Conservation (phyloP, 2,888 invertebrate genomes). For the Augiades crinisus region DNA sequence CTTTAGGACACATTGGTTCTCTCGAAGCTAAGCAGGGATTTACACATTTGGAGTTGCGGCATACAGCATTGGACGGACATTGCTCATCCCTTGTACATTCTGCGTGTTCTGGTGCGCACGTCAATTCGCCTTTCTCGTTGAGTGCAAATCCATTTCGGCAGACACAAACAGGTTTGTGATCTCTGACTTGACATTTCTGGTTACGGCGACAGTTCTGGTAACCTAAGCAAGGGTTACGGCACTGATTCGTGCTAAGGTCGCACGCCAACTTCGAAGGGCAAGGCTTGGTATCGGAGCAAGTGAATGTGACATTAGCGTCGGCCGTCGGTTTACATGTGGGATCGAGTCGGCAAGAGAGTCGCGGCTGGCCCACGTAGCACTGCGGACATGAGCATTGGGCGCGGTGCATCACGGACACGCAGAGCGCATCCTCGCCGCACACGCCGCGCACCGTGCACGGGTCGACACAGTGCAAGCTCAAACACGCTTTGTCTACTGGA, state of each 20-base stretch:
- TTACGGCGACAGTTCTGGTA: constrained; percentile 88
- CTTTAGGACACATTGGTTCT: constrained; percentile 86
- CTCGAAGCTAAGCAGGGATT: constrained; percentile 90
- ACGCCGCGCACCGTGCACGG: constrained; percentile 94
- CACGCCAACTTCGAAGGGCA: constrained; percentile 90
- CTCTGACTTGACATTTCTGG: constrained; percentile 93
- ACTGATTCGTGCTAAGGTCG: constrained; percentile 85
- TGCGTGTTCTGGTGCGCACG: constrained; percentile 90
- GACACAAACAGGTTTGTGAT: constrained; percentile 92
- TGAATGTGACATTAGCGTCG: constrained; percentile 80
- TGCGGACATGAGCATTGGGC: constrained; percentile 94
- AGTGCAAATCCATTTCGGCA: constrained; percentile 94
- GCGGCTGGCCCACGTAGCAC: constrained; percentile 92
- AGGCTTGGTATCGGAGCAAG: constrained; percentile 85
- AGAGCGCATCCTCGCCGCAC: constrained; percentile 94
- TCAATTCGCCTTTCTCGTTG: constrained; percentile 92
- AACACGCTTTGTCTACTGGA: constrained; percentile 94
- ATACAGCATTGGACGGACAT: constrained; percentile 93
- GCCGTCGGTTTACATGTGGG: constrained; percentile 86
- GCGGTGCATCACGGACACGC: constrained; percentile 91
- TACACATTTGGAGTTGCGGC: constrained; percentile 91
- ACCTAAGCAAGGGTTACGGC: constrained; percentile 89
- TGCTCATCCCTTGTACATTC: constrained; percentile 91
- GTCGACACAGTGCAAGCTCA: constrained; percentile 94
- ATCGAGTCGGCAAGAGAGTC: constrained; percentile 89